Evolutionary conservation across 2,797 vertebrate genomes (phyloP).

Genomic region (Ctenochaetus hawaiiensis): DNA sequence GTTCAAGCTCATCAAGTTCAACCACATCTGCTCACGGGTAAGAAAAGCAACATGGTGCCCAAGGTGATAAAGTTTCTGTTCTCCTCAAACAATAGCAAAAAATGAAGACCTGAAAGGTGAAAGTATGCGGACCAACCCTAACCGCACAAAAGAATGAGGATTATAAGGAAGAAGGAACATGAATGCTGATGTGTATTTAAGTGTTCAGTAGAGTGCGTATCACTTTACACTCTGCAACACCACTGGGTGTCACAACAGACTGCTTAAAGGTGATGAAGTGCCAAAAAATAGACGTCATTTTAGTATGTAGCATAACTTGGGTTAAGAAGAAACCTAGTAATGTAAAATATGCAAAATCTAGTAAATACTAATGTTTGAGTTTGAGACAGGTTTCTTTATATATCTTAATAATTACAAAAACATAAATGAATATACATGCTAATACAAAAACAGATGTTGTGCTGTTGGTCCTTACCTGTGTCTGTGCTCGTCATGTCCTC

Average conservation of each 20-base stretch:
- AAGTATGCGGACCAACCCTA: conserved; percentile 5
- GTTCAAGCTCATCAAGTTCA: conserved; percentile 53
- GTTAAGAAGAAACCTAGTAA: neutral
- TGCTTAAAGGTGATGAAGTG: neutral
- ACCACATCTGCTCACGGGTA: conserved; percentile 26
- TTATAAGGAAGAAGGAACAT: neutral
- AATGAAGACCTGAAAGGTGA: conserved; percentile 15
- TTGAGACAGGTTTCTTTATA: neutral
- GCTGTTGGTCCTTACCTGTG: conserved; percentile 88
- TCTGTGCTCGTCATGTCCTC: conserved; percentile 92
- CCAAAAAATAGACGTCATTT: too few species aligned
- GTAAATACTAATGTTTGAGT: too few species aligned
- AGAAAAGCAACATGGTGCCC: conserved; percentile 1
- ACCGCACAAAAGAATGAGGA: conserved; percentile 15
- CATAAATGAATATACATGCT: neutral
- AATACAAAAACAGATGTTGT: neutral
- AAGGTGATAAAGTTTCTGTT: conserved; percentile 31
- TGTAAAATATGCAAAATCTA: too few species aligned
- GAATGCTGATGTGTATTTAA: conserved; percentile 33
- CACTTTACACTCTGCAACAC: conserved; percentile 13
- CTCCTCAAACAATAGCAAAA: conserved; percentile 32
- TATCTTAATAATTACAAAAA: neutral
- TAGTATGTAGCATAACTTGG: neutral
- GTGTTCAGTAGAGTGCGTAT: neutral
- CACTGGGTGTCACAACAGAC: conserved; percentile 4